phyloP scores from a whole-genome alignment of 37 sponge, comb jelly and placozoan species.

The Spongilla lacustris region DNA sequence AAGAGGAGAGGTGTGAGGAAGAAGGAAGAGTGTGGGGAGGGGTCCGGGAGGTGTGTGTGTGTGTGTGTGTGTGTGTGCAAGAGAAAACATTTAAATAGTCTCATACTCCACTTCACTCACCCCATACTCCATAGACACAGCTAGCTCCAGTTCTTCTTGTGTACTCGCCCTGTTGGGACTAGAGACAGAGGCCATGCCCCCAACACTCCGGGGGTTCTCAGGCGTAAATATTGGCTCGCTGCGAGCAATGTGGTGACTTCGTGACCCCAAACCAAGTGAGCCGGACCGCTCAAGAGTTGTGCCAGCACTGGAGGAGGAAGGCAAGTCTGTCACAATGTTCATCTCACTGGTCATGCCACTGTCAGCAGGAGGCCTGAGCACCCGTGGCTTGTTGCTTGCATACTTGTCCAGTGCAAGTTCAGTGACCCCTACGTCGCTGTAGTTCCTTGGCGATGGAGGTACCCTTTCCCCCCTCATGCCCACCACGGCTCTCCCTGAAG shows the following conservation, averaged over 20 bases:
- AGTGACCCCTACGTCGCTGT: not conserved
- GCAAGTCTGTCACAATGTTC: too few species aligned
- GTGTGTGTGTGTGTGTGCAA: too few species aligned
- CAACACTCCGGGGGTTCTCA: not conserved
- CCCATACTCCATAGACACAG: conserved; percentile 48
- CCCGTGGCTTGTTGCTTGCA: not conserved
- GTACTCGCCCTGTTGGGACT: not conserved
- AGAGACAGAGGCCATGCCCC: not conserved
- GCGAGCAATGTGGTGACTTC: not conserved
- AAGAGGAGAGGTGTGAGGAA: too few species aligned
- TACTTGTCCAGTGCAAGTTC: conserved; percentile 32
- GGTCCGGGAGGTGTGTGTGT: not conserved
- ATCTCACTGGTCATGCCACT: too few species aligned
- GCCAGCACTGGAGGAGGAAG: too few species aligned
- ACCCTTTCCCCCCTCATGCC: not conserved
- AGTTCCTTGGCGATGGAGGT: not conserved
- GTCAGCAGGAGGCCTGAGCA: too few species aligned
- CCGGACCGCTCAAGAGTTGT: not conserved
- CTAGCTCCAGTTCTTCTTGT: conserved; percentile 1
- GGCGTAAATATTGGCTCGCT: not conserved
- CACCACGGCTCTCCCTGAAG: not conserved
- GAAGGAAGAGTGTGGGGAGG: too few species aligned
- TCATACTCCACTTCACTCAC: not conserved
- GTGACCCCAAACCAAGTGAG: not conserved
- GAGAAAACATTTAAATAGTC: too few species aligned